Evolutionary conservation across 1,140 invertebrate species (phyloP).

Genomic region (Anoplolepis gracilipes): DNA sequence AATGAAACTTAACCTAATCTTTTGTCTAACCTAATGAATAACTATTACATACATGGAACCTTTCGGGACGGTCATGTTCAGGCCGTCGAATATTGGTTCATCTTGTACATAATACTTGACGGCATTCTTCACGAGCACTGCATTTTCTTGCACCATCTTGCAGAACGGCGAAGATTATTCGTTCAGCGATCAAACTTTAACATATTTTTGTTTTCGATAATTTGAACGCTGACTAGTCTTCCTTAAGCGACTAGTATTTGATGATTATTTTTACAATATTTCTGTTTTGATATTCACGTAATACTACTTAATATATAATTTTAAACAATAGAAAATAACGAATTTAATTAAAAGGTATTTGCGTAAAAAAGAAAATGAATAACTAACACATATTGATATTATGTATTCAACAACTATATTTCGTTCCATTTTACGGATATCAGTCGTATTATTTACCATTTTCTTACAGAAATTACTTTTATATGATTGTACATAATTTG

Average conservation of each 20-base stretch:
- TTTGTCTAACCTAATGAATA: not conserved
- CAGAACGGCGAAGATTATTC: not conserved
- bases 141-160: conserved; percentile 71
- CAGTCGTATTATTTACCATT: no score
- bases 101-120: conserved; percentile 87
- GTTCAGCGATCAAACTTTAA: conserved; percentile 13
- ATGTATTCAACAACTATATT: no score
- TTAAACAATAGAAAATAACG: no score
- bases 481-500: no score
- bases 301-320: no score
- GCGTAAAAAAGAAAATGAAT: no score
- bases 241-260: not conserved
- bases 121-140: conserved; percentile 86
- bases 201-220: not conserved
- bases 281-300: no score
- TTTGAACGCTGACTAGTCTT: not conserved
- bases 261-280: no score
- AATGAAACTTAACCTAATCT: not conserved
- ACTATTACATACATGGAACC: conserved; percentile 88
- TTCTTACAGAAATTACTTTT: no score
- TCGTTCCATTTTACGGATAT: no score
- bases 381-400: no score
- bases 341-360: no score
- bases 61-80: conserved; percentile 88
- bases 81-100: conserved; percentile 85